These are phyloP conservation scores for Dynastes hyllus DNA, from an alignment of 2,888 invertebrate species.

Conservation along the genomic window DNA sequence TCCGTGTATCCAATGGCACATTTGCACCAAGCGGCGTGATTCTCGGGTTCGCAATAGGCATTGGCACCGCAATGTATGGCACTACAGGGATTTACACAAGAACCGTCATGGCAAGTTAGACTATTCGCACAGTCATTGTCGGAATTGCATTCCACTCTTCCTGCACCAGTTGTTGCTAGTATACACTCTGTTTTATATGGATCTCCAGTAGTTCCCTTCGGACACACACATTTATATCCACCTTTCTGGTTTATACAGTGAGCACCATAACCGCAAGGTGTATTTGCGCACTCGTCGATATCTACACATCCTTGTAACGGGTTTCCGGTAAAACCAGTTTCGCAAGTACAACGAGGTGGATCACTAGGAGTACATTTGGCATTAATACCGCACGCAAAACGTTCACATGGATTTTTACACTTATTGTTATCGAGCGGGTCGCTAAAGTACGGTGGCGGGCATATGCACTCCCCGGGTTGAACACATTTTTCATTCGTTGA, in stretches of 20 bases:
- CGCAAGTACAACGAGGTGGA: conserved; percentile 92
- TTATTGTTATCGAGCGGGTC: conserved; percentile 88
- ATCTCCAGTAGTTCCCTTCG: conserved; percentile 88
- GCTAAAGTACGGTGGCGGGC: conserved; percentile 91
- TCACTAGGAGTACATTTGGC: conserved; percentile 92
- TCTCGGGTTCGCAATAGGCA: conserved; percentile 90
- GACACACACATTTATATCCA: conserved; percentile 89
- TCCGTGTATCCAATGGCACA: conserved; percentile 89
- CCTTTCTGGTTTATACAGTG: conserved; percentile 91
- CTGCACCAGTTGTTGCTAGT: conserved; percentile 73
- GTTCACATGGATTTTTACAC: conserved; percentile 94
- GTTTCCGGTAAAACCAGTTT: conserved; percentile 90
- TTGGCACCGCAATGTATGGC: conserved; percentile 86
- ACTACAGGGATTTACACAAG: conserved; percentile 87
- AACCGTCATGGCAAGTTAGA: conserved; percentile 84
- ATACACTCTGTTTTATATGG: conserved; percentile 88
- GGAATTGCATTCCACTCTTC: conserved; percentile 79
- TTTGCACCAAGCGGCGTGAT: conserved; percentile 91
- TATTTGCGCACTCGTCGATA: conserved; percentile 88
- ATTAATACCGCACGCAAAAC: conserved; percentile 92
- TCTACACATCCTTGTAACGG: conserved; percentile 89
- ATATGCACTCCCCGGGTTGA: conserved; percentile 92
- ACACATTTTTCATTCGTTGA: conserved; percentile 91
- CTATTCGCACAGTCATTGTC: conserved; percentile 88
- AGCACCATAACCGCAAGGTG: conserved; percentile 91